Base-by-base conservation (phyloP, 30 jellyfish, hydroid and myxozoan genomes). In the Pelagia noctiluca region DNA sequence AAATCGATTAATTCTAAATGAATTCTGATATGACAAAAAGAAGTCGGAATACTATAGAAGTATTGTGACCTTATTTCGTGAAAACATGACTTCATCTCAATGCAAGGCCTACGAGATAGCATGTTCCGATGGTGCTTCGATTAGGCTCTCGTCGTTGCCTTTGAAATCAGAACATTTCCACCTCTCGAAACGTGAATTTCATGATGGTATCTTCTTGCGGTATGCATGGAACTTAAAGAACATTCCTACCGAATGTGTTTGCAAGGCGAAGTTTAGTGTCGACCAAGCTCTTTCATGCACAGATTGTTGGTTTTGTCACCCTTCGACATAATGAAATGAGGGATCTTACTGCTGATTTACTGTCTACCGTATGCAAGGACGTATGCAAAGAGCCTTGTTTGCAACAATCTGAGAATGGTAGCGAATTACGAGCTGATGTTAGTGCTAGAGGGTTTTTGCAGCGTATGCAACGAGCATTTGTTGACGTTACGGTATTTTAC, bases 81-180 rank as follows among this genome's bases (percentile, higher is more conserved):
- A 64, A 4, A 31, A 69, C 10, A 69, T 69, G 82, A 69, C 71
- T 12, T 26, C 57, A 12, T 38, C 22, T 69, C 35, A 69, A 36
- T 1, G 3, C 3, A 63, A 63, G 38, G 76, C 76, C 22, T 19
- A 63, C 28, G 76, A 23, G 21, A 63, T 63, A 10, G 76, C 76
- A 1, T 4, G 48, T 25, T 25, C 38, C 25, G 38, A 63, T 25
- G 76, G 76, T 1, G 76, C 76, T 3, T 63, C 76, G 2, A 3
- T 16, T 7, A 19, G 76, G 76, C 3, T 63, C 2, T 31, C 82
- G 1, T 31, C 82, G 7, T 2, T 69, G 18, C 82, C 82, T 2
- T 31, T 31, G 35, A 31, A 26, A 69, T 19, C 22, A 21, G 82
- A 69, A 31, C 30, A 69, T 69, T 69, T 69, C 63, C 1, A 19